Evolutionary conservation across 1,140 invertebrate genomes (phyloP), one percentile per base, ranked within the genome.

Genomic region (Drosophila kepulauana): DNA sequence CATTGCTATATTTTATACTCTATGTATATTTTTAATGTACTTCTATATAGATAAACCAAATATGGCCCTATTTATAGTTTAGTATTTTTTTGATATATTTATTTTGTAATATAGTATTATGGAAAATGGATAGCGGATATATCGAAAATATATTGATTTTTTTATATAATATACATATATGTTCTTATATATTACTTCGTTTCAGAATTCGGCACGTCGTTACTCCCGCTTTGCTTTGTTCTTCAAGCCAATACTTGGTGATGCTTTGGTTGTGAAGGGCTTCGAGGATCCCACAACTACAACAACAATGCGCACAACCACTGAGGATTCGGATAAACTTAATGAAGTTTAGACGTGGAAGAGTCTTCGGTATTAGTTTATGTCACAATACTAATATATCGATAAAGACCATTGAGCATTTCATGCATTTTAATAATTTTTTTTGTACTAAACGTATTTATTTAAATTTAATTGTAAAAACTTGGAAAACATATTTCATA

Each of bases 211-310:
- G n/a, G 95, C 95, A 8, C 94, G 94, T 52, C 94, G 95, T 49
- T 95, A 95, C 66, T 94, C 95, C 73, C 94, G 93, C 1, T 93
- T 96, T 75, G 89, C 95, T 52, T 93, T 95, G 28, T 93, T 95
- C 7, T 95, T 96, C 84, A 95, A 95, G 61, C 95, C 95, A 0
- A 78, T 96, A 30, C 95, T 96, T 89, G 94, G 95, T 1, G 95
- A 95, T n/a, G 93, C 93, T 6, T 94, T 96, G 75, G 93, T 94
- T 48, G 95, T 95, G 58, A 95, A 95, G 79, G 95, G 95, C 1
- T 93, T 94, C n/a, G 93, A 94, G 68, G 93, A 94, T 13, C 85
- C 93, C 33, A 93, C 94, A 33, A 94, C 94, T 11, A 94, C 93
- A 54, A 81, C 54, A 5, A 79, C 76, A 3, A 57, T 20, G 16